phyloP scores from a whole-genome alignment of 2,113 vertebrate species.

The Panurus biarmicus region DNA sequence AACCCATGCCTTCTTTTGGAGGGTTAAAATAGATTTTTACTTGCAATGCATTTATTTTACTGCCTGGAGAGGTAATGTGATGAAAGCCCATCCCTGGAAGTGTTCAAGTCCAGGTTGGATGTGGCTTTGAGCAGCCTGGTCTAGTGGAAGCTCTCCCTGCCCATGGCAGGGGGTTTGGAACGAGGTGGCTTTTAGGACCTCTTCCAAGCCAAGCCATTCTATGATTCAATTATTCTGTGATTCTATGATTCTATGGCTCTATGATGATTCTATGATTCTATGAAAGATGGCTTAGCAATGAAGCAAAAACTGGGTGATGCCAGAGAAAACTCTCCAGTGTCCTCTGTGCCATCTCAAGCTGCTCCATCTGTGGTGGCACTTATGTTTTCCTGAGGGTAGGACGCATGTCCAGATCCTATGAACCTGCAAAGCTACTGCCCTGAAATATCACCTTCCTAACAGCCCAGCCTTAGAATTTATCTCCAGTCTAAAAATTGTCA shows the following conservation, averaged over 20 bases:
- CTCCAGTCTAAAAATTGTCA: not conserved
- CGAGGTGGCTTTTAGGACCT: fast-evolving
- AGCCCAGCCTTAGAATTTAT: not conserved
- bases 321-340: not conserved
- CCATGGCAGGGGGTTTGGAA: not conserved
- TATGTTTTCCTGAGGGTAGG: not conserved
- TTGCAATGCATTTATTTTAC: not conserved
- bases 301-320: not conserved
- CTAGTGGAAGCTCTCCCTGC: not conserved
- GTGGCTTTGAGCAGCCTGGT: not conserved
- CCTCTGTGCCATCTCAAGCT: not conserved
- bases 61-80: not conserved
- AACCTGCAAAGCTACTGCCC: not conserved
- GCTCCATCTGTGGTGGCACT: not conserved
- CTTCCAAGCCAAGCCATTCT: not conserved
- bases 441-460: not conserved
- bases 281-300: not conserved
- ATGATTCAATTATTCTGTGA: not conserved
- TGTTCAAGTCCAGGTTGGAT: not conserved
- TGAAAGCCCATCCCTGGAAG: not conserved
- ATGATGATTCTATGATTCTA: not conserved
- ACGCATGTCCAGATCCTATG: not conserved
- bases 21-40: not conserved
- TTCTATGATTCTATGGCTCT: not conserved
- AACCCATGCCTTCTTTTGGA: not conserved